phyloP scores from a whole-genome alignment of 2,113 vertebrate species.

The Herpailurus yagouaroundi region DNA sequence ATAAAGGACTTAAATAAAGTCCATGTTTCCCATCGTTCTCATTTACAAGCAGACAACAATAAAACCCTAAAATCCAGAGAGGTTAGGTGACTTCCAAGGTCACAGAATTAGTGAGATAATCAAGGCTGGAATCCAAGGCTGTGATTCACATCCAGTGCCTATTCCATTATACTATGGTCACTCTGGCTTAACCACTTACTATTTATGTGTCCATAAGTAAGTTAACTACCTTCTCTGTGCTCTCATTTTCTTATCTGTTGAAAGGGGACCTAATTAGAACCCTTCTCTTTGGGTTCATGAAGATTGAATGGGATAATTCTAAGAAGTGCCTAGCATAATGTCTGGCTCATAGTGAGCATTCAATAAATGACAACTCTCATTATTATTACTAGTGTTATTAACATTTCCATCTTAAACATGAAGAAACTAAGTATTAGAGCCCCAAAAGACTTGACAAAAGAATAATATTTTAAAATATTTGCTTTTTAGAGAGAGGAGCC shows the following conservation, averaged over 20 bases:
- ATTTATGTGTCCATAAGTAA: neutral
- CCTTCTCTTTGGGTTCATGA: neutral
- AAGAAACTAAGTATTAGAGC: neutral
- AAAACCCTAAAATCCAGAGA: slow-evolving; percentile 13
- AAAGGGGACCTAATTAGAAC: neutral
- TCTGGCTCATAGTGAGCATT: neutral
- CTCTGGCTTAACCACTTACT: neutral
- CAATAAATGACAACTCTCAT: neutral
- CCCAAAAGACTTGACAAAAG: neutral
- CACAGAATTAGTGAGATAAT: neutral
- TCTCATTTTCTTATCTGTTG: neutral
- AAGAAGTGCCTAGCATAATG: neutral
- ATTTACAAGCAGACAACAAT: slow-evolving; percentile 34
- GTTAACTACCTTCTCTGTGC: neutral
- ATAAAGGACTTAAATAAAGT: neutral
- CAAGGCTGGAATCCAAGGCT: neutral
- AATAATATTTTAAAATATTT: slow-evolving; percentile 10
- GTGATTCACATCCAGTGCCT: neutral
- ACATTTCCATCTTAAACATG: neutral
- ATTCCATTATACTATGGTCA: neutral
- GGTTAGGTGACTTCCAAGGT: neutral
- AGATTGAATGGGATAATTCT: neutral
- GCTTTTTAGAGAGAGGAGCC: neutral
- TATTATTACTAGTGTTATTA: neutral
- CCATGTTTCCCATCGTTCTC: neutral